Base-by-base conservation (phyloP, 2,797 vertebrate genomes). In the Enteromius treurensis region DNA sequence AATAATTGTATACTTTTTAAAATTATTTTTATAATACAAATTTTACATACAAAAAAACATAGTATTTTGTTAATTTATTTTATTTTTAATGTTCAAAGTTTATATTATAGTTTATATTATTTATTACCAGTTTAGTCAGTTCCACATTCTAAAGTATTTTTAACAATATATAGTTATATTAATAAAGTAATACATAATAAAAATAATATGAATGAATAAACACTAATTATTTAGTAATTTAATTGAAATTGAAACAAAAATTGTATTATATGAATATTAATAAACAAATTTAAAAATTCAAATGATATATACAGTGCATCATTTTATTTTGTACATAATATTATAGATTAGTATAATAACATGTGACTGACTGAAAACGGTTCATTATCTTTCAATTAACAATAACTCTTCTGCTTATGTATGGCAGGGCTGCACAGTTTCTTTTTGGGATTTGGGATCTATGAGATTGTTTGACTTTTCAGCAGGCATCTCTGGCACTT, bases 381-480 rank as follows among this genome's bases (percentile, higher is more conserved):
- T 62, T 29, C 13, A 29, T 29, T 62, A 26, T 26, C 13, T 64
- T 32, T 15, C 1, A 32, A 64, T 40, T 68, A 49, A 73, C 32
- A 17, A 40, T 51, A 17, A 26, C 6, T 58, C 79, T 87, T 88
- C 84, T 90, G 67, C 34, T 76, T 77, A 60, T 71, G 40, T 58
- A 68, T 47, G 51, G n/a, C 62, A 81, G 73, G 32, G 55, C 58
- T 76, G 76, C 78, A 82, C 45, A 1, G 15, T 77, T 80, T 42
- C 11, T 60, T 68, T 62, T 32, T 26, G n/a, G 67, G 82, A 26
- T 85, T 77, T 26, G 47, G 55, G 60, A 73, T 37, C 71, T 81
- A 84, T 58, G 60, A 80, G 83, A 23, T 76, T 80, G 58, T 89
- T 86, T 88, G 81, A 82, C 75, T 60, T 58, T 55, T 84, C 77